Conservation (phyloP, 2,113 vertebrate species). For the Synchiropus splendidus region DNA sequence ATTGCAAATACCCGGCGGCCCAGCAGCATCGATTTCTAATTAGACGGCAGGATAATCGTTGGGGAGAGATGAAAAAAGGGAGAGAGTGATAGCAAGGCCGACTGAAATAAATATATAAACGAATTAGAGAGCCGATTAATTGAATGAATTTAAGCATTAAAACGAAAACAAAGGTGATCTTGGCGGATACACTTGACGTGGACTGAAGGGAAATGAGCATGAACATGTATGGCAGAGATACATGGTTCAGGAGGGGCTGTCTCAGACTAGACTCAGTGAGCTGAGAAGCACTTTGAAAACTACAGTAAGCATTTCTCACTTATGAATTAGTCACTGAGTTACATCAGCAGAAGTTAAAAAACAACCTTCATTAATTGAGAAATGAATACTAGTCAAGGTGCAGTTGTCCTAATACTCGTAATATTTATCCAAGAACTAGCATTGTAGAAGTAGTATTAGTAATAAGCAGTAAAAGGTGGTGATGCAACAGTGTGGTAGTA, state of each 20-base stretch:
- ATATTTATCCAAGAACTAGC: too few species aligned
- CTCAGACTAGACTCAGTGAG: background rate
- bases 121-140: constrained; percentile 64
- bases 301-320: background rate
- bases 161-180: constrained; percentile 54
- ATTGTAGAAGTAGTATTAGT: too few species aligned
- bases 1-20: constrained; percentile 77
- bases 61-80: constrained; percentile 68
- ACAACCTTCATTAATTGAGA: too few species aligned
- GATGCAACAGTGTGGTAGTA: too few species aligned
- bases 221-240: constrained; percentile 3
- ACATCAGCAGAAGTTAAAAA: too few species aligned
- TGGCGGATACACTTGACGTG: constrained; percentile 38
- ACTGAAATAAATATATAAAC: constrained; percentile 66
- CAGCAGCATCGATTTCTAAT: constrained; percentile 80
- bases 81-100: constrained; percentile 53
- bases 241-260: background rate
- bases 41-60: constrained; percentile 76
- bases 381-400: too few species aligned
- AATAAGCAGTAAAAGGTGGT: too few species aligned
- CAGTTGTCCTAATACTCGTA: too few species aligned
- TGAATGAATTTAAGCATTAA: constrained; percentile 64
- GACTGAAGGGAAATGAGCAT: constrained; percentile 33
- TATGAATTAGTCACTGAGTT: too few species aligned
- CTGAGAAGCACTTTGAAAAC: background rate